Evolutionary conservation across 92 coral and sea anemone genomes (phyloP).

Genomic region (Actinostola sp.): DNA sequence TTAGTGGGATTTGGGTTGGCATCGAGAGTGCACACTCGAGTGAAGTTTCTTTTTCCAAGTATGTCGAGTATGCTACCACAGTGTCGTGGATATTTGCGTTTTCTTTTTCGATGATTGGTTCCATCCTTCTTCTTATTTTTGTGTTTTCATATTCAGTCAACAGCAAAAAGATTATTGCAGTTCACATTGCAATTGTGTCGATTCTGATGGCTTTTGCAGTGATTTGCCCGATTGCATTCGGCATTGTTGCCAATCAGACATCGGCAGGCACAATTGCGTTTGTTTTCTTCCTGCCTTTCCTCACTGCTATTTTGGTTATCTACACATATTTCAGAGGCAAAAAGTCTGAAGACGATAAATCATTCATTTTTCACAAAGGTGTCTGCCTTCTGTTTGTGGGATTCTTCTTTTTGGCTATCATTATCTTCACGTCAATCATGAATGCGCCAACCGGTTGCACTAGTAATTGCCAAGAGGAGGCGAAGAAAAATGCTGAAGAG

Average conservation of each 20-base stretch:
- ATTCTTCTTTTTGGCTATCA: slow-evolving; percentile 1
- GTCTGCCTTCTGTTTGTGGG: slow-evolving; percentile 8
- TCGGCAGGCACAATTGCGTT: slow-evolving; percentile 43
- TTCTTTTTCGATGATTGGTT: slow-evolving; percentile 45
- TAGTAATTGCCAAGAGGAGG: background rate
- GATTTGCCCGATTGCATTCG: slow-evolving; percentile 48
- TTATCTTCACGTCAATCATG: background rate
- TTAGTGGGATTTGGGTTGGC: slow-evolving; percentile 39
- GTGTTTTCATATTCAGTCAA: slow-evolving; percentile 2
- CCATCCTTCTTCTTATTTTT: slow-evolving; percentile 35
- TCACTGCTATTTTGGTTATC: slow-evolving; percentile 41
- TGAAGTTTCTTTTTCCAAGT: slow-evolving; percentile 24
- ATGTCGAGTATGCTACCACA: slow-evolving; percentile 19
- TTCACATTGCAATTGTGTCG: slow-evolving; percentile 1
- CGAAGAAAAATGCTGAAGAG: background rate
- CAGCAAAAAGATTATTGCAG: background rate
- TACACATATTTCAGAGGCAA: slow-evolving; percentile 55
- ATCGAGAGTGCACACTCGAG: background rate
- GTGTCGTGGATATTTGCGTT: slow-evolving; percentile 59
- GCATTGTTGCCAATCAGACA: slow-evolving; percentile 6
- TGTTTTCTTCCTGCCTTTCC: slow-evolving; percentile 46
- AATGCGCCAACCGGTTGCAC: slow-evolving; percentile 1
- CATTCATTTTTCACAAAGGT: background rate
- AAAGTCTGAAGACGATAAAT: background rate
- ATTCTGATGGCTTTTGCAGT: slow-evolving; percentile 38